Percentiles rank a stretch among this genome's conserved stretches.
Conservation (phyloP, 2,113 vertebrate genomes). For the Bos indicus region DNA sequence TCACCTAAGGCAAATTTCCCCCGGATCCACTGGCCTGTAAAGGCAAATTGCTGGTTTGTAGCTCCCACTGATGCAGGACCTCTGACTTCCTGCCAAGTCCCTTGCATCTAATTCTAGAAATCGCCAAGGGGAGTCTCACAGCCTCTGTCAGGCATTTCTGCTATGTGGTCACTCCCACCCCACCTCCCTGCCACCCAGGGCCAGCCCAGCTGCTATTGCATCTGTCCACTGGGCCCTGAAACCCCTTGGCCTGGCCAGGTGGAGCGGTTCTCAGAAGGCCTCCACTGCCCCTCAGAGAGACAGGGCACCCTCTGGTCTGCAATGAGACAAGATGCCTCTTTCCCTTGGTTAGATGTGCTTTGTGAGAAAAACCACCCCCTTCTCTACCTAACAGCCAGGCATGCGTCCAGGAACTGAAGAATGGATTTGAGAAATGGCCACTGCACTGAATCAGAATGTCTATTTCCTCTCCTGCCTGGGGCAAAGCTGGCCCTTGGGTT, state of each 20-base stretch:
- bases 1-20: background rate
- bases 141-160: background rate
- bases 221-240: background rate
- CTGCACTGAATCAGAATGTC: background rate
- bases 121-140: background rate
- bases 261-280: background rate
- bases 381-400: background rate
- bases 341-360: background rate
- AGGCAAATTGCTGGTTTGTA: background rate
- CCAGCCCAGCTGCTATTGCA: background rate
- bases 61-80: background rate
- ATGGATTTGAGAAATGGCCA: background rate
- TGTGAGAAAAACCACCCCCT: background rate
- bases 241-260: background rate
- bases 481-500: background rate
- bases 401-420: rapidly evolving
- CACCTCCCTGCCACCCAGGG: background rate
- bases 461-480: rapidly evolving
- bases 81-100: background rate
- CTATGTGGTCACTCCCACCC: background rate
- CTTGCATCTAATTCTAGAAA: background rate
- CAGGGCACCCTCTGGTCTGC: background rate
- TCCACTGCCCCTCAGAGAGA: background rate
- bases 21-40: background rate
- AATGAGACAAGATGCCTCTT: background rate